Conservation (phyloP, 2,113 vertebrate species). For the Scatophagus argus region DNA sequence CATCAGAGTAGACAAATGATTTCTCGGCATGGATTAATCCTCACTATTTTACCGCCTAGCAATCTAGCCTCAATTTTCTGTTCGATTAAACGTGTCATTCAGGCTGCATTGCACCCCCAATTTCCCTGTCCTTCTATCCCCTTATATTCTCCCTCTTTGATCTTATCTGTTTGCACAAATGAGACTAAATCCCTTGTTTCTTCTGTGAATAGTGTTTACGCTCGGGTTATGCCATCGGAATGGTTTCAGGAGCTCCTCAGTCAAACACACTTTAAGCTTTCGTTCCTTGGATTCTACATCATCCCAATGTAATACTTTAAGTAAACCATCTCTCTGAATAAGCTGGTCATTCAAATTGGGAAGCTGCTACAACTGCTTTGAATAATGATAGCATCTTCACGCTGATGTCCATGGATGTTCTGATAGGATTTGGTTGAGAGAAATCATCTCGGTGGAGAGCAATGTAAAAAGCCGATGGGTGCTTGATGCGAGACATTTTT, state of each 20-base stretch:
- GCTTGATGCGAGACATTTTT: slow-evolving; percentile 35
- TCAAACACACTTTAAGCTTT: slow-evolving; percentile 60
- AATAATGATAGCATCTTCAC: slow-evolving; percentile 45
- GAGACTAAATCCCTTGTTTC: slow-evolving; percentile 61
- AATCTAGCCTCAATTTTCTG: slow-evolving; percentile 64
- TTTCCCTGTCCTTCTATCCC: slow-evolving; percentile 28
- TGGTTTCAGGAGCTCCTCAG: slow-evolving; percentile 48
- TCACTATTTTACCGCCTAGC: slow-evolving; percentile 34
- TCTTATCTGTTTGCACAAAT: slow-evolving; percentile 64
- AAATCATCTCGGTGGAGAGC: slow-evolving; percentile 18
- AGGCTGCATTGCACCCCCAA: slow-evolving; percentile 42
- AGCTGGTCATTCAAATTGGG: slow-evolving; percentile 34
- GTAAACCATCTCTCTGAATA: slow-evolving; percentile 52
- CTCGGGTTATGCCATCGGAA: slow-evolving; percentile 44
- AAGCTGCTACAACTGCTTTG: slow-evolving; percentile 51
- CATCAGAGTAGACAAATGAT: slow-evolving; percentile 38
- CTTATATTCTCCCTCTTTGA: slow-evolving; percentile 48
- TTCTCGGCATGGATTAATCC: slow-evolving; percentile 47
- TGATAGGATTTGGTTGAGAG: slow-evolving; percentile 26
- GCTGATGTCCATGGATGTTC: slow-evolving; percentile 24
- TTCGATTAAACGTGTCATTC: slow-evolving; percentile 67
- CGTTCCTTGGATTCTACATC: slow-evolving; percentile 50
- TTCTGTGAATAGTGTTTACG: slow-evolving; percentile 66
- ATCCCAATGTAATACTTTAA: slow-evolving; percentile 59
- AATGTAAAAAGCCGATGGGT: not conserved